Evolutionary conservation across 2,113 vertebrate genomes (phyloP).

Genomic region (Acanthisitta chloris): DNA sequence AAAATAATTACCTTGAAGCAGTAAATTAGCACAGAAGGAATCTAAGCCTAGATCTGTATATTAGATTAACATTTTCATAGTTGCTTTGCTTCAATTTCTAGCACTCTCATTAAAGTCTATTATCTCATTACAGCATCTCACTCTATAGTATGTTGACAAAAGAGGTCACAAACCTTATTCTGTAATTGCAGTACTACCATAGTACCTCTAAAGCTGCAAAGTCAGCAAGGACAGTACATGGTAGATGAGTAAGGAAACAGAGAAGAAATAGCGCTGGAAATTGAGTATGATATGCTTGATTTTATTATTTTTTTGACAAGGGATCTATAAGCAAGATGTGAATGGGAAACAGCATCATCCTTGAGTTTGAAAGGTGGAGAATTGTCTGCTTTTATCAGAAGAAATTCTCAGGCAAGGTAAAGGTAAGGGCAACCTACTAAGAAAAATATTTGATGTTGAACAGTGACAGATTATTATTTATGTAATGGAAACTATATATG

Average conservation of each 20-base stretch:
- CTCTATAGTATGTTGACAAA: neutral
- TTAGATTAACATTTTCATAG: neutral
- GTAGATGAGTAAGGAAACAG: neutral
- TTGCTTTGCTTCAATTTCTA: neutral
- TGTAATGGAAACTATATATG: neutral
- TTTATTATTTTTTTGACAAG: neutral
- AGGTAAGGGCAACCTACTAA: neutral
- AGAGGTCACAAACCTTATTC: neutral
- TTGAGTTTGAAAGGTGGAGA: neutral
- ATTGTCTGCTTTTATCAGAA: neutral
- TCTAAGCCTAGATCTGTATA: neutral
- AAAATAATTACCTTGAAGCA: neutral
- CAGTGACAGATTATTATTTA: neutral
- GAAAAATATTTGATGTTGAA: neutral
- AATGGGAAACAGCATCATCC: neutral
- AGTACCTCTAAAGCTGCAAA: neutral
- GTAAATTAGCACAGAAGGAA: neutral
- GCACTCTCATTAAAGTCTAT: neutral
- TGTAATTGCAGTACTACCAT: neutral
- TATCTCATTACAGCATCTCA: neutral
- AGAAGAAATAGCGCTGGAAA: neutral
- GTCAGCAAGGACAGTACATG: neutral
- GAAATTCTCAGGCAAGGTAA: neutral
- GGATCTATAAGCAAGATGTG: neutral
- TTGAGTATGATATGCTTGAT: neutral